Percentiles rank a stretch among this genome's conserved stretches.
Conservation (phyloP, 2,888 invertebrate species). For the Rugalucina vietnamica region DNA sequence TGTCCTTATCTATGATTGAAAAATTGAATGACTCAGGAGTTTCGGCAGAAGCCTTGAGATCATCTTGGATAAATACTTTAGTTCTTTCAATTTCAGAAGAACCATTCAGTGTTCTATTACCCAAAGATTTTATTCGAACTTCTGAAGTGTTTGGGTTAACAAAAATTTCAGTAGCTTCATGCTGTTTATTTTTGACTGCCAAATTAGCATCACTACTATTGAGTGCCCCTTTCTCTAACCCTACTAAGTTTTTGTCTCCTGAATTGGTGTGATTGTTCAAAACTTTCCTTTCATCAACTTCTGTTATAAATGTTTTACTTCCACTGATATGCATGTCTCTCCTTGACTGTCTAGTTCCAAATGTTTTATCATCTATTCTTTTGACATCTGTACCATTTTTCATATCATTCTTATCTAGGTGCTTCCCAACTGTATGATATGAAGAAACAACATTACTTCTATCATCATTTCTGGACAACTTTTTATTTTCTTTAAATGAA, state of each 20-base stretch:
- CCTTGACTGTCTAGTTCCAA: conserved; percentile 27
- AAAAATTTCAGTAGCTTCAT: conserved; percentile 43
- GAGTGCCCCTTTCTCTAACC: no score
- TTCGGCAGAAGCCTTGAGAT: conserved; percentile 4
- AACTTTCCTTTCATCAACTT: neutral
- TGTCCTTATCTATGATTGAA: conserved; percentile 39
- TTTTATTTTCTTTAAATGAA: no score
- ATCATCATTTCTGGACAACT: no score
- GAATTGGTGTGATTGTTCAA: no score
- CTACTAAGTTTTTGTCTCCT: no score
- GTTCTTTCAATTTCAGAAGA: conserved; percentile 28
- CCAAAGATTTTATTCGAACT: conserved; percentile 36
- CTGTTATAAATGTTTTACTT: neutral
- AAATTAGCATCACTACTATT: no score
- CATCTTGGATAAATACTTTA: conserved; percentile 41
- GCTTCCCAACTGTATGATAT: neutral
- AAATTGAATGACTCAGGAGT: conserved; percentile 23
- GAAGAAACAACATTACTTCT: neutral
- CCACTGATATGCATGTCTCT: conserved; percentile 26
- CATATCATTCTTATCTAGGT: neutral
- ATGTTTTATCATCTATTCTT: neutral
- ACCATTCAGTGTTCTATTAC: conserved; percentile 12
- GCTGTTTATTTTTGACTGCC: neutral
- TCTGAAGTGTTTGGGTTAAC: conserved; percentile 52
- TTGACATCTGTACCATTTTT: neutral